Evolutionary conservation across 2,888 invertebrate species (phyloP), one percentile per base, ranked within the genome.

Genomic region (Gonocerus acuteangulatus): DNA sequence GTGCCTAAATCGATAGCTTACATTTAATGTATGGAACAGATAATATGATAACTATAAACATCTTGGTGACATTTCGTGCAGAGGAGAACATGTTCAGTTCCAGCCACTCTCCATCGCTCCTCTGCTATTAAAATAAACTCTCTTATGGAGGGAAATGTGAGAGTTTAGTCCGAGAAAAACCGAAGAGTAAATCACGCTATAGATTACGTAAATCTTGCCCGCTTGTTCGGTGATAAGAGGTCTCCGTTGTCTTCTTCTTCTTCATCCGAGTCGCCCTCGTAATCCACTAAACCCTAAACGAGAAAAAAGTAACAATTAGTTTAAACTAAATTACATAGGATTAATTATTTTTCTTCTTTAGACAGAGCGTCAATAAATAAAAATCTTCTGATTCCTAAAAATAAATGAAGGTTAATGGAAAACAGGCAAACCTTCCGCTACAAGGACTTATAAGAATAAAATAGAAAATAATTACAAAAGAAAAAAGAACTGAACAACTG

Each of bases 221-320:
- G 56, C 52, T 68, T 68, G 11, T 66, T 54, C n/a, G 67, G 63
- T 6, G 68, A 65, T 18, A 67, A 42, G 9, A 67, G 64, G 48
- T 66, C 67, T 16, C 62, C 62, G 6, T 66, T 79, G 66, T 86
- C 85, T 66, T 90, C 89, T 64, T 92, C 92, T 63, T 93, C 93
- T 71, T 95, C 95, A 71, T 96, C 95, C 0, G 95, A 95, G 76
- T 96, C 95, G 61, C 92, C 95, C 74, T 96, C 95, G 72, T 96
- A 96, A 76, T 96, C 96, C 66, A 96, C 96, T 72, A 96, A 80
- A 69, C 93, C 68, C 69, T 69, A 47, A 6, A 58, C 65, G 64
- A 54, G 45, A 62, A 39, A 45, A 39, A 6, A 21, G n/a, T 27
- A 47, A 11, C 18, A 19, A 44, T 15, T 36, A 32, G n/a, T n/a